Evolutionary conservation across 2,888 invertebrate species (phyloP).

Genomic region (Anthoptus insignis): DNA sequence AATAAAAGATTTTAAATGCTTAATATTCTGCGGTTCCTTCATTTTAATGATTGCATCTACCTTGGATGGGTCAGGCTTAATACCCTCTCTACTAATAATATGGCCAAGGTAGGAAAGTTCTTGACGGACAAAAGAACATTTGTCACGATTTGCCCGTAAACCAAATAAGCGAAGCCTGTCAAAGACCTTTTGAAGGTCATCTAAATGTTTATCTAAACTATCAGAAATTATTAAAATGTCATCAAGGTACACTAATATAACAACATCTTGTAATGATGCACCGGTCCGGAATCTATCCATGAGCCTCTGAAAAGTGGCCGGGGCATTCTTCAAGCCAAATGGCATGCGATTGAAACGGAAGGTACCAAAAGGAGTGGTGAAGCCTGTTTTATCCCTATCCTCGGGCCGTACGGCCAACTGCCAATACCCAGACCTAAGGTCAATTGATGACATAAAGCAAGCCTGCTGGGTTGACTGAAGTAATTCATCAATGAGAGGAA

Average conservation of each 20-base stretch:
- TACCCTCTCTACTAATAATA: conserved; percentile 44
- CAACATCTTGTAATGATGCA: conserved; percentile 44
- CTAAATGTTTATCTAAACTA: conserved; percentile 48
- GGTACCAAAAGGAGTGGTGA: conserved; percentile 55
- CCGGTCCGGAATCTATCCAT: conserved; percentile 49
- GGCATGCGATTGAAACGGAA: conserved; percentile 58
- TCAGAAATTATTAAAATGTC: conserved; percentile 54
- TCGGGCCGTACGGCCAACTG: conserved; percentile 51
- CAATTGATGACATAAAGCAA: conserved; percentile 57
- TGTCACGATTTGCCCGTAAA: conserved; percentile 52
- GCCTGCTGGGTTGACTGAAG: conserved; percentile 56
- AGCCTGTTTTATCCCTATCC: conserved; percentile 55
- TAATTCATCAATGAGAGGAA: conserved; percentile 65
- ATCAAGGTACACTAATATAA: conserved; percentile 55
- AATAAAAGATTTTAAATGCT: conserved; percentile 47
- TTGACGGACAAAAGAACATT: conserved; percentile 47
- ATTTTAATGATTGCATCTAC: conserved; percentile 42
- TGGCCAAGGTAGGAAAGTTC: conserved; percentile 48
- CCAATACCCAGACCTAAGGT: conserved; percentile 62
- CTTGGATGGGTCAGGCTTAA: conserved; percentile 44
- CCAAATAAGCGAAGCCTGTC: conserved; percentile 49
- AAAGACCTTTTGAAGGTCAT: conserved; percentile 51
- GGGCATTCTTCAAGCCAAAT: conserved; percentile 57
- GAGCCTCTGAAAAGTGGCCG: conserved; percentile 56
- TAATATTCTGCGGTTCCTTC: conserved; percentile 40